These are phyloP conservation scores for Synergus gifuensis DNA, from an alignment of 2,888 invertebrate species.

Conservation along the genomic window DNA sequence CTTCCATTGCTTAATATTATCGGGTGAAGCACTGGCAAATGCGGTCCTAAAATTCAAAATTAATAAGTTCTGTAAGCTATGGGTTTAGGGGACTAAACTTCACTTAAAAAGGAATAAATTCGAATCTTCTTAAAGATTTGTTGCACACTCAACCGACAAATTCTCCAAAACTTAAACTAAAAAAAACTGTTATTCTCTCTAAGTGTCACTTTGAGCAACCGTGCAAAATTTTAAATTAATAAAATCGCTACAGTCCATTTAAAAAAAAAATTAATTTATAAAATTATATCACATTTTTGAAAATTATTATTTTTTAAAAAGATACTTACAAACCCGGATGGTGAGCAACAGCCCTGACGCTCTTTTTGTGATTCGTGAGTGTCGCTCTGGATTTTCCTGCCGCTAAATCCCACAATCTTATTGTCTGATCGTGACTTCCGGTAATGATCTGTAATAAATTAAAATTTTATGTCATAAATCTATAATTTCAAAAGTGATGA, in stretches of 20 bases:
- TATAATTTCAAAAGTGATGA: background rate
- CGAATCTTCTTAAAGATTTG: too few relatives aligned
- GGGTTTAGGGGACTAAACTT: background rate
- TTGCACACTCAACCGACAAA: too few relatives aligned
- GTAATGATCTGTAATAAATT: slow-evolving; percentile 84
- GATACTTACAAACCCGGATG: slow-evolving; percentile 84
- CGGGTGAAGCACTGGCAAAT: slow-evolving; percentile 98
- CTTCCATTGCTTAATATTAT: slow-evolving; percentile 99
- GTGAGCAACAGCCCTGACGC: slow-evolving; percentile 87
- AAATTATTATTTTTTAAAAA: background rate
- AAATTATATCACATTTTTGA: background rate
- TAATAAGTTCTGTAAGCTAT: background rate
- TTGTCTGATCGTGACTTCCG: slow-evolving; percentile 97
- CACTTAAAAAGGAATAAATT: slow-evolving; percentile 14
- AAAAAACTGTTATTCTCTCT: background rate
- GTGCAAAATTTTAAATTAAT: too few relatives aligned
- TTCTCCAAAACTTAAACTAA: slow-evolving; percentile 33
- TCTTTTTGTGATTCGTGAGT: slow-evolving; percentile 99
- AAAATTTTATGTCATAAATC: background rate
- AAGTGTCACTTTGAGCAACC: too few relatives aligned
- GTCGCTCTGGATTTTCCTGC: slow-evolving; percentile 96
- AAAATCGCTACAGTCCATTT: too few relatives aligned
- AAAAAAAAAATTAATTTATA: background rate
- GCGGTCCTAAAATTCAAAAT: slow-evolving; percentile 81
- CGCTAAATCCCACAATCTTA: slow-evolving; percentile 98